Evolutionary conservation across 2,113 vertebrate species (phyloP).

Genomic region (Ornithorhynchus anatinus): DNA sequence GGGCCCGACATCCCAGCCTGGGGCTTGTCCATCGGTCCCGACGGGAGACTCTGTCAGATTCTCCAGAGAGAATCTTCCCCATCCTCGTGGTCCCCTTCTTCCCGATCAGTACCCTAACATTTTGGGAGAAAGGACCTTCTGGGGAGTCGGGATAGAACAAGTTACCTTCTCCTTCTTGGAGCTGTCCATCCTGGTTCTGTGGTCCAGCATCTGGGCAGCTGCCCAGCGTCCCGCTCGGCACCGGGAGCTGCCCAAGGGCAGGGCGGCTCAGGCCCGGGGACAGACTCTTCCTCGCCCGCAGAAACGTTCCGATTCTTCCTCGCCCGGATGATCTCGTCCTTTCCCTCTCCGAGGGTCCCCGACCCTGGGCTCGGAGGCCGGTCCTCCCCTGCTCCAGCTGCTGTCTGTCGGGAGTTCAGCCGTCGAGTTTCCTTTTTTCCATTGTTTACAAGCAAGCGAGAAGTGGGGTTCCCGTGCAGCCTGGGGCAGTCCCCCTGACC

Average conservation of each 20-base stretch:
- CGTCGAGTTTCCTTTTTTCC: conserved; percentile 48
- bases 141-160: background rate
- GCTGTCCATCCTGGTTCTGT: conserved; percentile 75
- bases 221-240: too few species aligned
- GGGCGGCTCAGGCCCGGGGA: background rate
- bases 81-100: background rate
- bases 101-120: background rate
- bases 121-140: background rate
- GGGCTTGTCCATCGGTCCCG: too few species aligned
- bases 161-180: conserved; percentile 75
- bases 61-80: background rate
- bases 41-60: too few species aligned
- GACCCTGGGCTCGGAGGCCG: background rate
- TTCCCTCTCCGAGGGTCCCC: background rate
- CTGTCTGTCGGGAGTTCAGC: conserved; percentile 1
- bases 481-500: background rate
- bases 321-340: background rate
- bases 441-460: background rate
- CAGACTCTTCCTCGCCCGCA: background rate
- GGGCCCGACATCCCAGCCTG: too few species aligned
- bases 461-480: background rate
- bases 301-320: conserved; percentile 27
- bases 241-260: conserved; percentile 24
- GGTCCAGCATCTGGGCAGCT: conserved; percentile 72
- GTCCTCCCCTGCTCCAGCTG: background rate